Conservation (phyloP, 2,797 vertebrate species). For the Brachymystax lenok region DNA sequence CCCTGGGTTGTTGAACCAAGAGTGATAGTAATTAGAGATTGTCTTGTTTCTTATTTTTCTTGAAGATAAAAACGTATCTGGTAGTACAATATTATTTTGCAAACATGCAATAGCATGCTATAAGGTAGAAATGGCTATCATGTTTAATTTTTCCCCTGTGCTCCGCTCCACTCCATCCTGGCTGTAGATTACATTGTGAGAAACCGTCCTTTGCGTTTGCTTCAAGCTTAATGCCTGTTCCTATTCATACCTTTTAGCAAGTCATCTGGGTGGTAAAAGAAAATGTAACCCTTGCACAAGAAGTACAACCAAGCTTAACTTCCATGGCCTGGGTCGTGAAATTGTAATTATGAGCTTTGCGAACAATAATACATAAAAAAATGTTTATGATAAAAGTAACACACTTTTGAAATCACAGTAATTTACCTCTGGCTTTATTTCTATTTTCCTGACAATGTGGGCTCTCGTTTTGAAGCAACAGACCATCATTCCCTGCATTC, state of each 20-base stretch:
- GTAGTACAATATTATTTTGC: conserved; percentile 12
- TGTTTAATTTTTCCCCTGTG: conserved; percentile 33
- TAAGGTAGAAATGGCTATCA: conserved; percentile 33
- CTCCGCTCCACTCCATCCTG: conserved; percentile 32
- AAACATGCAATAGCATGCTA: neutral
- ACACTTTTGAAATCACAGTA: conserved; percentile 57
- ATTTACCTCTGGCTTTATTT: conserved; percentile 50
- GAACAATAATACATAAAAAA: conserved; percentile 24
- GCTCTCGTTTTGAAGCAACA: conserved; percentile 30
- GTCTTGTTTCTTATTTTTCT: neutral
- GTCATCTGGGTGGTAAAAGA: conserved; percentile 31
- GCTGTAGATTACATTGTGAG: conserved; percentile 32
- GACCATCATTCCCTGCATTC: conserved; percentile 16
- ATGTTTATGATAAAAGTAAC: conserved; percentile 37
- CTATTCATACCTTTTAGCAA: conserved; percentile 38
- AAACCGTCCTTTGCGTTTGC: conserved; percentile 61
- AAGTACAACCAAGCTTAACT: conserved; percentile 31
- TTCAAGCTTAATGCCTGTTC: conserved; percentile 53
- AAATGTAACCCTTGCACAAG: conserved; percentile 22
- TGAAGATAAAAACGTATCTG: conserved; percentile 32
- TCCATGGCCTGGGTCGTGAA: conserved; percentile 29
- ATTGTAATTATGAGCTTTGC: conserved; percentile 35
- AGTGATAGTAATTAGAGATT: conserved; percentile 49
- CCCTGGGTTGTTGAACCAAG: conserved; percentile 58
- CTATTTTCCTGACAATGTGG: conserved; percentile 42